Evolutionary conservation across 2,888 invertebrate species (phyloP).

Genomic region (Saturnia japonica): DNA sequence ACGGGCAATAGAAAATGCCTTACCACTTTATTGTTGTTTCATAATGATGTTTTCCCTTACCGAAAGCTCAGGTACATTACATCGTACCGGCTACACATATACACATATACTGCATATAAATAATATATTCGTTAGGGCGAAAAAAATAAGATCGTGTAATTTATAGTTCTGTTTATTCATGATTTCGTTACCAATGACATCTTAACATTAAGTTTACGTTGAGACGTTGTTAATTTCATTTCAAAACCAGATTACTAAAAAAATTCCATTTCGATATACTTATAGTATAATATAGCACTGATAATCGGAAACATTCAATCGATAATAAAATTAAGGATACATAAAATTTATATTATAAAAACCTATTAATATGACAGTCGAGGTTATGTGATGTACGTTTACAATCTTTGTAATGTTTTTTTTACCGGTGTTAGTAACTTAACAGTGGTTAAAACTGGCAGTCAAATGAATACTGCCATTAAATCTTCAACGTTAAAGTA

Average conservation of each 20-base stretch:
- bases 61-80: too few species aligned
- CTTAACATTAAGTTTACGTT: neutral
- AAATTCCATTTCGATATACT: neutral
- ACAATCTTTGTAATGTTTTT: neutral
- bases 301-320: neutral
- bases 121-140: neutral
- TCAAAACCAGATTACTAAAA: conserved; percentile 3
- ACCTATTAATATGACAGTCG: too few species aligned
- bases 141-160: neutral
- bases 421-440: neutral
- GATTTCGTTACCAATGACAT: neutral
- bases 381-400: neutral
- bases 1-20: too few species aligned
- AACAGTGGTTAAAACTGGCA: too few species aligned
- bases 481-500: too few species aligned
- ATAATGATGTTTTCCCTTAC: too few species aligned
- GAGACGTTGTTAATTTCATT: neutral
- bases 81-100: too few species aligned
- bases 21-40: too few species aligned
- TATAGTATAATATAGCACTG: neutral
- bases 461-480: too few species aligned
- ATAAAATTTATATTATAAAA: too few species aligned
- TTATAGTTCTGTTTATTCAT: conserved; percentile 2
- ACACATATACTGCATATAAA: too few species aligned
- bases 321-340: too few species aligned